Evolutionary conservation across 2,113 vertebrate species (phyloP), one percentile per base, ranked within the genome.

Genomic region (Aspiorhynchus laticeps): DNA sequence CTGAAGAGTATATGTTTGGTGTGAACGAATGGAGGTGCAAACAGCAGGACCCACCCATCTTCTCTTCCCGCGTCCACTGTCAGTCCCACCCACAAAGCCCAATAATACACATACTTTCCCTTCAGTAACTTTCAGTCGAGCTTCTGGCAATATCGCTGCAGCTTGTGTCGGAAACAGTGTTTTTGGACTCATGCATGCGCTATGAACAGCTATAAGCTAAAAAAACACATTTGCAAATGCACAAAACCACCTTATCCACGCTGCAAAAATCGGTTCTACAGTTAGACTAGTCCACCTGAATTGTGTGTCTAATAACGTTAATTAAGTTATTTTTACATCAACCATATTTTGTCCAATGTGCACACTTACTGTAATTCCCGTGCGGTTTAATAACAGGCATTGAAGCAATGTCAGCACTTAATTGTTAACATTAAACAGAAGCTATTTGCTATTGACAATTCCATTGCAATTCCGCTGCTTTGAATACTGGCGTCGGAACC

Each of bases 21-120:
- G 93, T 93, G 95, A 92, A 89, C 83, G 90, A 92, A 89, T 92
- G 91, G 90, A 94, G 91, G 93, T 91, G 94, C 92, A 86, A 89
- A 80, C 75, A 83, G 85, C 85, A 84, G 86, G 94, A 95, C 93
- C 95, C 96, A 93, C 96, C 96, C 95, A 93, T 94, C 91, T 87
- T 90, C 92, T 91, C 96, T 95, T 94, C 93, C 95, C 87, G 92
- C 94, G 93, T 92, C 33, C 83, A 88, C 87, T 87, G 73, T 87
- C 88, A 93, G 94, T 92, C 96, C 94, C 95, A 93, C 94, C 94
- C 95, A 94, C 95, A 89, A 86, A 90, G 90, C 86, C 87, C 76
- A 87, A 91, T 86, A 90, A 91, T 26, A 89, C 56, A 80, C 87
- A 59, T 86, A 80, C 84, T 28, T 56, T 36, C 46, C 36, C 38